Evolutionary conservation across 2,888 invertebrate genomes (phyloP).

Genomic region (Clivina fossor): DNA sequence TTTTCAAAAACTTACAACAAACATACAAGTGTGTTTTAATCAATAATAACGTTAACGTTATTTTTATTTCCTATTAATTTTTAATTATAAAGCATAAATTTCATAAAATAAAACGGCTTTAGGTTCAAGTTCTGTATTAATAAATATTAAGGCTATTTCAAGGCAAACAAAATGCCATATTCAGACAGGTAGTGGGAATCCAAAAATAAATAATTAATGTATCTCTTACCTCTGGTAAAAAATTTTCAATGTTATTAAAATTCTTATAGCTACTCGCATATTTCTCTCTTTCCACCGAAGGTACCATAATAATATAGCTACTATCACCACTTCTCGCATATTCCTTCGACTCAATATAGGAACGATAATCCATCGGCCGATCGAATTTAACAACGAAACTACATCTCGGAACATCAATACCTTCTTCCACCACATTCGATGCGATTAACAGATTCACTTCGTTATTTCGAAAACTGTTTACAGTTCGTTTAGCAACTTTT

Average conservation of each 20-base stretch:
- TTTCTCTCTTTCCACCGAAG: constrained; percentile 45
- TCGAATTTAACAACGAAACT: constrained; percentile 78
- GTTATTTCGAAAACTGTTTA: constrained; percentile 61
- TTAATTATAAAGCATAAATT: too few species aligned
- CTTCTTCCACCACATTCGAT: constrained; percentile 87
- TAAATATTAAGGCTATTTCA: too few species aligned
- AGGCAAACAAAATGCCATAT: too few species aligned
- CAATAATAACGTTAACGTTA: too few species aligned
- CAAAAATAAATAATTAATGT: too few species aligned
- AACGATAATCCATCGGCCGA: constrained; percentile 68
- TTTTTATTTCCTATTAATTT: too few species aligned
- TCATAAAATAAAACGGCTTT: too few species aligned
- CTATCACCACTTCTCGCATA: constrained; percentile 72
- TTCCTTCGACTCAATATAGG: constrained; percentile 89
- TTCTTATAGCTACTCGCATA: constrained; percentile 50
- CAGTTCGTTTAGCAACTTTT: constrained; percentile 58
- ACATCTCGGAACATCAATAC: constrained; percentile 83
- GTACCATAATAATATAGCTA: constrained; percentile 61
- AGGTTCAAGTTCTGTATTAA: too few species aligned
- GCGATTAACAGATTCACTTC: constrained; percentile 67
- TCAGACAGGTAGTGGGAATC: too few species aligned
- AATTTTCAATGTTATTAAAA: constrained; percentile 54
- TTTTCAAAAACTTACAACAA: too few species aligned
- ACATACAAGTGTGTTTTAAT: too few species aligned
- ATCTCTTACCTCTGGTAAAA: constrained; percentile 58